A percentile compares a stretch with the other conserved stretches of the same genome.
These are phyloP conservation scores for Pangasius mekongensis DNA, from an alignment of 2,797 vertebrate species.

Conservation along the genomic window DNA sequence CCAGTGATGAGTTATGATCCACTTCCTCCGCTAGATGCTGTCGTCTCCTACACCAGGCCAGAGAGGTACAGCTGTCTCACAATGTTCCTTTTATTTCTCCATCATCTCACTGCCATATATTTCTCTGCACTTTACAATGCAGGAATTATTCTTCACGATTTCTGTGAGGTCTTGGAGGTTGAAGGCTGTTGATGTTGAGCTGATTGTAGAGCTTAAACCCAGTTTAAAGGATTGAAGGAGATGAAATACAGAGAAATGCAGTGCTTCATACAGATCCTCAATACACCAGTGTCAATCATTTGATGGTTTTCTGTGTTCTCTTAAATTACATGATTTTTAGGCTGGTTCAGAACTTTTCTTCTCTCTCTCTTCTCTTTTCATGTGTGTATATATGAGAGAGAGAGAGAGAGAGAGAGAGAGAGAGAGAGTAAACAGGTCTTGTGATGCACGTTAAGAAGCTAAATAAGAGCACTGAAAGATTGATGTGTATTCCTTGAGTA, in stretches of 20 bases:
- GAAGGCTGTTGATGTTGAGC: neutral
- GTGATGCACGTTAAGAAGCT: slow-evolving; percentile 38
- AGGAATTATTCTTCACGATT: neutral
- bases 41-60: slow-evolving; percentile 88
- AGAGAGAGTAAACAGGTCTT: slow-evolving; percentile 23
- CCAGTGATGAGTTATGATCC: slow-evolving; percentile 95
- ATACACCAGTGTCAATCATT: neutral
- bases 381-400: neutral
- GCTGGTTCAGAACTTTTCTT: neutral
- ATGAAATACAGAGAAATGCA: neutral
- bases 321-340: slow-evolving; percentile 24
- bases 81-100: neutral
- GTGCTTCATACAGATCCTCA: neutral
- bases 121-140: neutral
- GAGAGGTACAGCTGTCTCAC: slow-evolving; percentile 81
- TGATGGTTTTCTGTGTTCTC: neutral
- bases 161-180: neutral
- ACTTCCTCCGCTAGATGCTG: slow-evolving; percentile 88
- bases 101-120: neutral
- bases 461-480: slow-evolving; percentile 10
- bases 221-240: neutral
- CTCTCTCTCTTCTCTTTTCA: neutral
- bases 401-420: neutral
- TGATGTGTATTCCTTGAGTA: slow-evolving; percentile 3
- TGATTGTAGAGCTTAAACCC: neutral